Conservation (phyloP, 1,140 invertebrate genomes). For the Bombus affinis region DNA sequence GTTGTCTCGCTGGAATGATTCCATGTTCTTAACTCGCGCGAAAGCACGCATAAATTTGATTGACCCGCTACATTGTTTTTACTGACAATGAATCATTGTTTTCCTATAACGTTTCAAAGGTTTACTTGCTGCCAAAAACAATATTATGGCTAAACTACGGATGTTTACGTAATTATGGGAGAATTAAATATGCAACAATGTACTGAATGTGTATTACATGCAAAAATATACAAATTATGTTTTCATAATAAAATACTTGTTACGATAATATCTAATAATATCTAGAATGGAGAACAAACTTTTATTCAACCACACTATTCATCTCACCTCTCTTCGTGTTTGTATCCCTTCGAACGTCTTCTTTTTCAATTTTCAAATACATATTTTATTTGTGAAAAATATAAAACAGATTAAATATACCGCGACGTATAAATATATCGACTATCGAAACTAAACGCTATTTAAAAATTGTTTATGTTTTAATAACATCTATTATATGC, state of each 20-base stretch:
- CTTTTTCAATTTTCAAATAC: no score
- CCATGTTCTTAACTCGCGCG: not conserved
- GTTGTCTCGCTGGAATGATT: conserved; percentile 14
- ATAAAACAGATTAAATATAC: no score
- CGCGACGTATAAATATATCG: no score
- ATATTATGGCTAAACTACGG: not conserved
- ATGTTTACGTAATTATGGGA: no score
- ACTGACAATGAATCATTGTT: not conserved
- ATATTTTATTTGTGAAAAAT: no score
- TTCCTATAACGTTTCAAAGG: not conserved
- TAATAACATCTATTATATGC: not conserved
- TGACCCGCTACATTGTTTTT: not conserved
- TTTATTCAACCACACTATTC: not conserved
- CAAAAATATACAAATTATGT: not conserved
- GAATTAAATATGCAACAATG: not conserved
- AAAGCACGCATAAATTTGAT: not conserved
- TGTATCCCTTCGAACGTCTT: no score
- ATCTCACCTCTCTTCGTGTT: not conserved
- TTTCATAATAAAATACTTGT: not conserved
- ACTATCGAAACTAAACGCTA: not conserved
- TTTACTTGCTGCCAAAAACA: not conserved
- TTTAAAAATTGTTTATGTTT: not conserved
- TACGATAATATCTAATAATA: not conserved
- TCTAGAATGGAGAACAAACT: not conserved
- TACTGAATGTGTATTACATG: not conserved